Percentiles rank a stretch among this genome's conserved stretches.
Conservation (phyloP, 2,797 vertebrate genomes). For the Aselliscus stoliczkanus region DNA sequence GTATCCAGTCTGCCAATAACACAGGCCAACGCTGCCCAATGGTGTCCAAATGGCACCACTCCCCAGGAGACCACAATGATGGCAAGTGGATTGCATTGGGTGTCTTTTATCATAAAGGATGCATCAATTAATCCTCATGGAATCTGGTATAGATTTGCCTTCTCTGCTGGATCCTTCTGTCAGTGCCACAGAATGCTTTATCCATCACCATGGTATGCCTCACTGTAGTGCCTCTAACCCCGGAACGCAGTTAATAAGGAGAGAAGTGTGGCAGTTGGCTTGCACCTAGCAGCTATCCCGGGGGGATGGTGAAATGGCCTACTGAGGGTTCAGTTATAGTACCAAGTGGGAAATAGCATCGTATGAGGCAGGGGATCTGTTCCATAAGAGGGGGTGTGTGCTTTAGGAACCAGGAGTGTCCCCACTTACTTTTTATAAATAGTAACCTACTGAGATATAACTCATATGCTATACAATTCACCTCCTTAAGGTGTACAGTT, state of each 20-base stretch:
- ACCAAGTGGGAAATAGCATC: neutral
- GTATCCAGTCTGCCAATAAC: neutral
- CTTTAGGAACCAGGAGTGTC: neutral
- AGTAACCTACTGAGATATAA: neutral
- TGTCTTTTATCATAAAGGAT: neutral
- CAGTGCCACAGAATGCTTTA: neutral
- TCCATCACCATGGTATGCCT: neutral
- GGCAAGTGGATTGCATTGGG: neutral
- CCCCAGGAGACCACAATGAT: neutral
- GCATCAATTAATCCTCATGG: neutral
- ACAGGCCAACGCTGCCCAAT: neutral
- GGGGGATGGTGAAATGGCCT: neutral
- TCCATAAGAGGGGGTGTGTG: neutral
- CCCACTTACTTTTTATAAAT: neutral
- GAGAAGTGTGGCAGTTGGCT: no score
- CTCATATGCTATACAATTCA: accelerated
- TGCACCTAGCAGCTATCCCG: neutral
- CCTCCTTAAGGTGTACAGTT: neutral
- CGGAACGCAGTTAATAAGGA: neutral
- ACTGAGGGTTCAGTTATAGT: neutral
- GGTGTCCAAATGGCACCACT: neutral
- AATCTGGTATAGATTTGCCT: neutral
- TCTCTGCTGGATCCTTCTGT: neutral
- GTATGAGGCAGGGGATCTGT: no score
- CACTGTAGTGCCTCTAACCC: neutral